Evolutionary conservation across 2,797 vertebrate genomes (phyloP).

Genomic region (Saxicola maurus): DNA sequence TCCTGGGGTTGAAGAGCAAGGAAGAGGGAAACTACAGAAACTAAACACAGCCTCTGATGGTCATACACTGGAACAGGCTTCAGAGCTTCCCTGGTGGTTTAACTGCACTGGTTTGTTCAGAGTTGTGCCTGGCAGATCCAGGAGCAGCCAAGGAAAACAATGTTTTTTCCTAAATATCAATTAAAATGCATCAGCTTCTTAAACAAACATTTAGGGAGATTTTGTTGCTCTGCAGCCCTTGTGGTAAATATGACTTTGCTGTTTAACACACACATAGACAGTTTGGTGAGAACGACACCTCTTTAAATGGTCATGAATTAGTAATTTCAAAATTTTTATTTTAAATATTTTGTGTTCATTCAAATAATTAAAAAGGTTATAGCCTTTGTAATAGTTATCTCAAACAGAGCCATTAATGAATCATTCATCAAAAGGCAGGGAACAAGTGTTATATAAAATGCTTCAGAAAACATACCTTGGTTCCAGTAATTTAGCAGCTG

Average conservation of each 20-base stretch:
- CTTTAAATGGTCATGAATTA: background rate
- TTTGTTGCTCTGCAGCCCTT: background rate
- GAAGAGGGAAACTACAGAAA: background rate
- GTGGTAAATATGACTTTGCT: background rate
- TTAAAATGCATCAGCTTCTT: background rate
- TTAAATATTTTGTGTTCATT: background rate
- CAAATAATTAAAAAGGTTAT: constrained; percentile 24
- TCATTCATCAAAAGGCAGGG: constrained; percentile 45
- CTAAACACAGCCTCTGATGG: background rate
- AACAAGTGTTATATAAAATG: constrained; percentile 19
- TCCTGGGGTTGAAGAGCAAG: background rate
- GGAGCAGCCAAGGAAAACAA: background rate
- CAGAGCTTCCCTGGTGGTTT: rapidly evolving
- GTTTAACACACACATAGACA: background rate
- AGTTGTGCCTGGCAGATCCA: background rate
- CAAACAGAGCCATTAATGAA: constrained; percentile 35
- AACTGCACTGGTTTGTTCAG: background rate
- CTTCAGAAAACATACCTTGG: constrained; percentile 32
- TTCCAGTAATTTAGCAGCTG: constrained; percentile 44
- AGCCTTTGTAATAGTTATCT: constrained; percentile 5
- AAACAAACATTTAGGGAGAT: background rate
- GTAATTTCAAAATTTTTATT: background rate
- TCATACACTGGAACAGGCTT: background rate
- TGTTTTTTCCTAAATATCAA: background rate
- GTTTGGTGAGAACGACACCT: background rate